Evolutionary conservation across 2,113 vertebrate genomes (phyloP), one percentile per base, ranked within the genome.

Genomic region (Brachionichthys hirsutus): DNA sequence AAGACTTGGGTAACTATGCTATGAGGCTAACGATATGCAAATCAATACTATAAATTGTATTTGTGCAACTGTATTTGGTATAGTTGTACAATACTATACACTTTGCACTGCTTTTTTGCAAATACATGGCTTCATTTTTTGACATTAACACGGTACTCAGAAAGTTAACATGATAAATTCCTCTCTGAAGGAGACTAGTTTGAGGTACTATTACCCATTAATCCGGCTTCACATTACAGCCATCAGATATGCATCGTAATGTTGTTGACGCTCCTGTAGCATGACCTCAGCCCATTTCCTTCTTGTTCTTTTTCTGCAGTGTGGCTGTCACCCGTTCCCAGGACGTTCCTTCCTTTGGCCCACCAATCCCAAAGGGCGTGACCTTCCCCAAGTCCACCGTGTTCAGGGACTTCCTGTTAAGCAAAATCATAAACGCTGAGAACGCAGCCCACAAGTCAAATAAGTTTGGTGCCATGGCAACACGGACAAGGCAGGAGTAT

Each of bases 391-490:
- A 98, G 80, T 98, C 96, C 52, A 93, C 94, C 0, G 96, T 98
- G 50, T 98, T 98, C 88, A 93, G 95, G 94, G 96, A 98, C 94
- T 98, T 98, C 85, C 90, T 98, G 60, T 75, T 98, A 71, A 92
- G 95, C 78, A 98, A 98, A 91, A 94, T 98, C 67, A 96, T 98
- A 78, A 98, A 98, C 55, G 96, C 94, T 4, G 96, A 98, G 87
- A 98, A 97, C 65, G 96, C 96, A 34, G 95, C 95, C 76, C 95
- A 98, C 79, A 98, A 98, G 84, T 98, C 96, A 0, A 95, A 97
- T 10, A 98, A 98, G 84, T 98, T 98, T 47, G 93, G 94, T 0
- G 95, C 95, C 0, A 98, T 98, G 96, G 96, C 96, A 4, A 96
- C 95, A 2, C 94, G 95, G 67, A 98, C 96, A 0, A 92, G 95